A percentile compares a stretch with the other conserved stretches of the same genome.
Conservation (phyloP, 2,113 vertebrate genomes). For the Trochalopteron elliotii region DNA sequence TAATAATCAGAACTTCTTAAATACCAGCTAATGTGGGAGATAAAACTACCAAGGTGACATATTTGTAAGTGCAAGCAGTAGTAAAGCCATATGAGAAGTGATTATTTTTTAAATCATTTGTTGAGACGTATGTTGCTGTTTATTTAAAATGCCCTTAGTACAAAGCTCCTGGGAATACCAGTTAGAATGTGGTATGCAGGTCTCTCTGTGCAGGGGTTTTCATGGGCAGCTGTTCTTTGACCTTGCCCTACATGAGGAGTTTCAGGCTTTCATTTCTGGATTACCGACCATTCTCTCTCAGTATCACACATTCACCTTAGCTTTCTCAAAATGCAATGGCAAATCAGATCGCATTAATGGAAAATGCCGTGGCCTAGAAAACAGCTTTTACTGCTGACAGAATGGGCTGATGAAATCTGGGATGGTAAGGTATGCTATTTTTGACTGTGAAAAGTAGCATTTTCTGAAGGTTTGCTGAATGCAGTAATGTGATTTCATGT, state of each 20-base stretch:
- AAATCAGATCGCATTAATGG: constrained; percentile 59
- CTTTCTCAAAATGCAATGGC: constrained; percentile 45
- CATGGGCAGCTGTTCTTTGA: background rate
- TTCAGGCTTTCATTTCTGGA: constrained; percentile 25
- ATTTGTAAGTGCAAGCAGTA: background rate
- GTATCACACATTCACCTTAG: constrained; percentile 1
- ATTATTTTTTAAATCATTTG: background rate
- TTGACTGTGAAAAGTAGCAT: constrained; percentile 50
- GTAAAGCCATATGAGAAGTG: background rate
- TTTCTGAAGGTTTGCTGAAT: constrained; percentile 53
- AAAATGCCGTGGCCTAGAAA: constrained; percentile 47
- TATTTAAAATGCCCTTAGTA: background rate
- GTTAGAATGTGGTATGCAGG: background rate
- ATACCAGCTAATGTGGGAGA: background rate
- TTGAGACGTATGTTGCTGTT: background rate
- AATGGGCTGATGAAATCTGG: constrained; percentile 46
- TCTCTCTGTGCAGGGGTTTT: background rate
- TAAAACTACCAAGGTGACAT: background rate
- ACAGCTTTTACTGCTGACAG: constrained; percentile 54
- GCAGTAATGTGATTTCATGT: constrained; percentile 22
- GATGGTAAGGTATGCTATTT: constrained; percentile 40
- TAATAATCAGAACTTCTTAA: constrained; percentile 32
- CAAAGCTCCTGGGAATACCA: background rate
- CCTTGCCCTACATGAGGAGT: constrained; percentile 11
- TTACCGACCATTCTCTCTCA: background rate